Evolutionary conservation across 2,888 invertebrate genomes (phyloP), one percentile per base, ranked within the genome.

Genomic region (Temnothorax ravouxi): DNA sequence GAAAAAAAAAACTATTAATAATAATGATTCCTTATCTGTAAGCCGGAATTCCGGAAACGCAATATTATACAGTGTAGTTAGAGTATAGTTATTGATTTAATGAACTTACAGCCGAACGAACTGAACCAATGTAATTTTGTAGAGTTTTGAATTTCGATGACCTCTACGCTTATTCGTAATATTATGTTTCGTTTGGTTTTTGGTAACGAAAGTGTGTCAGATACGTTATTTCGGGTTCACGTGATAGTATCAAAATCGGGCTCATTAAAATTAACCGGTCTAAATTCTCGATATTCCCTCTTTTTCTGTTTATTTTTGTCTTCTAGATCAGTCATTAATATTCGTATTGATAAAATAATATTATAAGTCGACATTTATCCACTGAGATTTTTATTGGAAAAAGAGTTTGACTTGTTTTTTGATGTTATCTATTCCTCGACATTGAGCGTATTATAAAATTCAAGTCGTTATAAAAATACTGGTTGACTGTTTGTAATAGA

Each of bases 381-480:
- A 38, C n/a, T 18, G 15, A 21, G 6, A 15, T 47, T 67, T 52
- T 52, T 34, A 13, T 21, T 54, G n/a, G 15, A 34, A 44, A 11
- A 21, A 21, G 15, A 77, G 29, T 21, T 56, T 44, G 18, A 44
- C 44, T n/a, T 25, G 34, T 61, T 47, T 61, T 47, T 71, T 59
- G 3, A 5, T 67, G 8, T 67, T 71, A 50, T 13, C 59, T 50
- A 13, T 80, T 69, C 13, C 8, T 38, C 25, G 71, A 66, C 54
- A 66, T 25, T 4, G 34, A 11, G 64, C 47, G 38, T 75, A 64
- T 76, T 41, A 41, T 47, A n/a, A 44, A 67, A 34, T 38, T 38
- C 9, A 80, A 50, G 13, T 61, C n/a, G 59, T 59, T 47, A 21
- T 80, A 50, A 69, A 80, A 67, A 18, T 71, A 21, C 59, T 56